Evolutionary conservation across 2,888 invertebrate genomes (phyloP), one percentile per base, ranked within the genome.

Genomic region (Chrysolina americana): DNA sequence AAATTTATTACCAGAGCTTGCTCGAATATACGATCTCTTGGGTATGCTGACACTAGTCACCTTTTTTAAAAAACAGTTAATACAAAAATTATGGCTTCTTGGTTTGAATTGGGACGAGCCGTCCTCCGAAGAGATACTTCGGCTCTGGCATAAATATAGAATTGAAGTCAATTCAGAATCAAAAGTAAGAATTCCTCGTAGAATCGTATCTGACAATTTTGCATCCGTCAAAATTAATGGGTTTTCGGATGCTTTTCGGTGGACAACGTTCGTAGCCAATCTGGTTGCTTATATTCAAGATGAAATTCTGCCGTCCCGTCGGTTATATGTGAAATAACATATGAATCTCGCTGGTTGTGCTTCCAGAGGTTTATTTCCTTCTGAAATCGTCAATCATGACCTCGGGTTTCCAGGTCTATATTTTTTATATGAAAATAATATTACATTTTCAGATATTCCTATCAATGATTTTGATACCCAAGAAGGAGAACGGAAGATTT

Each of bases 21-120:
- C 28, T 3, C 28, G 28, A 28, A 28, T 28, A 28, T 28, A 28
- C 28, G 28, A 28, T 28, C 28, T 5, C 2, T 28, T 28, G 5
- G 28, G 28, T 28, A 28, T 28, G 28, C 28, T 28, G 2, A 5
- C 28, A 28, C 28, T 5, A 28, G 28, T 28, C 5, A 28, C 28
- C 28, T 28, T 28, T 28, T 28, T 28, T 5, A 28, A 2, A 2
- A 28, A 28, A 28, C 28, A 28, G 28, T 5, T 28, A 28, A 28
- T 28, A 28, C 28, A 28, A 5, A 28, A 28, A 28, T 28, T 28
- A 28, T 28, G 28, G 28, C 9, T 62, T 17, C 19, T 44, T 21
- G 15, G 68, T 41, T 70, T 71, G 36, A 73, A 75, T 41, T 66
- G 59, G 47, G 71, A 73, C 11, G 19, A 68, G 8, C 4, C 64